These are phyloP conservation scores for Amphiprion ocellaris DNA, from an alignment of 2,113 vertebrate species.

Conservation along the genomic window DNA sequence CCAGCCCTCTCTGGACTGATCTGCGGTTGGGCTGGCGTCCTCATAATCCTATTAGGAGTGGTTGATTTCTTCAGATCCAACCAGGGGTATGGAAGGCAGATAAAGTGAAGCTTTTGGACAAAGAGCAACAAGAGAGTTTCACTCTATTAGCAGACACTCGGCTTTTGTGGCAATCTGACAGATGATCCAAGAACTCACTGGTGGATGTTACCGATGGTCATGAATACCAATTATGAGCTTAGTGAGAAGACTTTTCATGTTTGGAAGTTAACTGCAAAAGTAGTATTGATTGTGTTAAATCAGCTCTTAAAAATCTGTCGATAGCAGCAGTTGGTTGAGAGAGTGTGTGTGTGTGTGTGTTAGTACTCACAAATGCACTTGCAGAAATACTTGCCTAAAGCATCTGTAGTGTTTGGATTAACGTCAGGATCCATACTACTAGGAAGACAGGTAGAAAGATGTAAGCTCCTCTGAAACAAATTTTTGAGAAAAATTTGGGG, in stretches of 20 bases:
- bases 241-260: neutral
- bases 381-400: too few relatives aligned
- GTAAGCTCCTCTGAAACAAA: too few relatives aligned
- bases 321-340: too few relatives aligned
- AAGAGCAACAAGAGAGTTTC: constrained; percentile 41
- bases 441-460: too few relatives aligned
- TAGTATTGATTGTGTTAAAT: too few relatives aligned
- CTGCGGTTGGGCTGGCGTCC: constrained; percentile 44
- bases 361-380: too few relatives aligned
- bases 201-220: neutral
- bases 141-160: constrained; percentile 13
- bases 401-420: too few relatives aligned
- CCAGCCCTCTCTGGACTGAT: constrained; percentile 67
- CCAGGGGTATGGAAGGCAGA: constrained; percentile 39
- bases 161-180: constrained; percentile 24
- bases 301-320: too few relatives aligned
- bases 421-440: too few relatives aligned
- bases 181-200: neutral
- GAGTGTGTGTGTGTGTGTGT: too few relatives aligned
- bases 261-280: too few relatives aligned
- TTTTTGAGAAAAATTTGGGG: too few relatives aligned
- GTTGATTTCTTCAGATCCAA: constrained; percentile 65
- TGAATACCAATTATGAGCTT: neutral
- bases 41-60: constrained; percentile 79
- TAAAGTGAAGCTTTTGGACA: constrained; percentile 49